Evolutionary conservation across 2,797 vertebrate species (phyloP), one percentile per base, ranked within the genome.

Genomic region (Helicolenus hilgendorfi): DNA sequence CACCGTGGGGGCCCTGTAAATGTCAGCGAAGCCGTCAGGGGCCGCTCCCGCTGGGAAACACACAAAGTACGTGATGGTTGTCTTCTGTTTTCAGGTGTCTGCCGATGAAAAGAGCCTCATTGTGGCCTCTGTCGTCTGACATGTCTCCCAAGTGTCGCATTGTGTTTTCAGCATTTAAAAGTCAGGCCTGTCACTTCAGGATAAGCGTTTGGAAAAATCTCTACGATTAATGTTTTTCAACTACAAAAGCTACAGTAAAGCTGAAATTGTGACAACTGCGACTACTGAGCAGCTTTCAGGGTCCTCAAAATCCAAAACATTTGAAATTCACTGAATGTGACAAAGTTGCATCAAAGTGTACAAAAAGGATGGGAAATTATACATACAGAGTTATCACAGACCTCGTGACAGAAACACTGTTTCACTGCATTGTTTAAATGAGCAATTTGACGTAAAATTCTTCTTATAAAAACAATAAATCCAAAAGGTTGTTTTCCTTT

Each of bases 11-110:
- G 18, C 20, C 36, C 68, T 79, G 77, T 85, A 82, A 91, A 92
- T 89, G 87, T 91, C 92, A 89, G 24, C 58, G 0, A 38, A 78
- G 80, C 71, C 35, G 1, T 73, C 69, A 24, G 7, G 81, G 77
- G 67, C 75, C 24, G 6, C 29, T 80, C 60, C 56, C 22, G 10
- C 35, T n/a, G 63, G 65, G 33, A 78, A 69, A 72, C 45, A 53
- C 45, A 20, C 18, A 49, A 49, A 70, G 11, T 9, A 11, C 2
- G 1, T 13, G 31, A 76, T 15, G 20, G 7, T 49, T 27, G 10
- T 8, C 41, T 18, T 59, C 26, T 15, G 68, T 72, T 38, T 86
- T 27, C 72, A 85, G 60, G 45, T 58, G 63, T 78, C 80, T 64
- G 26, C 26, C 0, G 4, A 45, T 78, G 68, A 83, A 81, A 86